Base-by-base conservation (phyloP, 2,888 invertebrate species). In the Polymixis flavicincta region DNA sequence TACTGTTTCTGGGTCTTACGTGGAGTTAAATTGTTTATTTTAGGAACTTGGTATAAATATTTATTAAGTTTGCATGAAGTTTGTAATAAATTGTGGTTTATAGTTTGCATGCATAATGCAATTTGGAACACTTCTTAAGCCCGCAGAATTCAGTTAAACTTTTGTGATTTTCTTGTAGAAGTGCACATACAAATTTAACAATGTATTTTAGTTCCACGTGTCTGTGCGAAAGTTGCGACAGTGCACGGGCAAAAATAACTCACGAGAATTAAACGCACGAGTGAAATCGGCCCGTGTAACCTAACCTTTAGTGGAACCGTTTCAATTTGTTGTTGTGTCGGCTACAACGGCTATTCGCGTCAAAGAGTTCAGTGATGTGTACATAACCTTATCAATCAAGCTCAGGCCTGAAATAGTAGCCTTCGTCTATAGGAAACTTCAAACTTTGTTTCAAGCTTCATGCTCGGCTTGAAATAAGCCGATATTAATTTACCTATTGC, bases 341-440 rank as follows among this genome's bases (percentile, higher is more conserved):
- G 37, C n/a, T 14, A 65, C 57, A 66, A 37, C 17, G 52, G 55
- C 48, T 52, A 48, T 69, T 71, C 71, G 0, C 28, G 60, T 65
- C 80, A 69, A 55, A 78, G 68, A 78, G 80, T 65, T 37, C 65
- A 72, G 72, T 79, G 59, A 79, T 72, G 68, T 66, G 80, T 72
- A 68, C 64, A 67, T 65, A 84, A 71, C 60, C 68, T 71, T 79
- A 80, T 80, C 67, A 71, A 78, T 84, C 79, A 80, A 78, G 79
- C 25, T 37, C 45, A 52, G 57, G 28, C n/a, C 37, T 25, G 22
- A 60, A 80, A 83, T 78, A 66, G 25, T 67, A 32, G 45, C 57
- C 54, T 55, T 59, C 22, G 48, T 69, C 60, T 66, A 55, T 76
- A 61, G 14, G 45, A 70, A 70, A 70, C 57, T 70, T 52, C 25